Evolutionary conservation across 2,113 vertebrate species (phyloP), one percentile per base, ranked within the genome.

Genomic region (Madoqua kirkii): DNA sequence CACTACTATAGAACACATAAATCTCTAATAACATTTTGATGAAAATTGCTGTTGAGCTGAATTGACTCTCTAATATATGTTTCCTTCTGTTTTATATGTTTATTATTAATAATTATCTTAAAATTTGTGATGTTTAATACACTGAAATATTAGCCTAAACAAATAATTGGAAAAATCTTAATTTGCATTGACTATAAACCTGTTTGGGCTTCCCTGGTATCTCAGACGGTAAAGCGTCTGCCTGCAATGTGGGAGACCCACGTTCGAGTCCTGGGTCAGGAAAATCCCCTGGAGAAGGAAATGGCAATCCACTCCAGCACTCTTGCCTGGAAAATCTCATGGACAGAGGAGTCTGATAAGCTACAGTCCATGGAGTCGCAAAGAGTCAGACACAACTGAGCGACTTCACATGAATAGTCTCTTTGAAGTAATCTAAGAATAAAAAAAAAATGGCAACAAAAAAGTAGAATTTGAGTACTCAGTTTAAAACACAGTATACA

Each of bases 211-310:
- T 59, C 25, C 11, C 11, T 59, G 10, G 57, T 59, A 11, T 4
- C 57, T 59, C 57, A 27, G 57, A 59, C 0, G 25, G 57, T 59
- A 59, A 59, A 27, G 11, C 4, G 0, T 29, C 25, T 59, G 57
- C 57, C 57, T 59, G 57, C 25, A 59, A 29, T 59, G 25, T 0
- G 4, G 57, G 57, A 59, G 57, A 13, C 57, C 57, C 2, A 11
- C 4, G 25, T 59, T 59, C 0, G 1, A 27, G 25, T 59, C 25
- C 25, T 59, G 57, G 57, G 57, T 27, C 0, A 0, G 25, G 57
- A 59, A 59, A 27, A 27, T 59, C 25, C 25, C 57, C 57, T 59
- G 4, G 57, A 29, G 25, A 59, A 59, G 57, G 4, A 59, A 27
- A 12, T 29, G 57, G 11, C 10, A 59, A 29, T 59, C 57, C 57